phyloP scores from a whole-genome alignment of 1,140 invertebrate genomes.

The Leptinotarsa texana region DNA sequence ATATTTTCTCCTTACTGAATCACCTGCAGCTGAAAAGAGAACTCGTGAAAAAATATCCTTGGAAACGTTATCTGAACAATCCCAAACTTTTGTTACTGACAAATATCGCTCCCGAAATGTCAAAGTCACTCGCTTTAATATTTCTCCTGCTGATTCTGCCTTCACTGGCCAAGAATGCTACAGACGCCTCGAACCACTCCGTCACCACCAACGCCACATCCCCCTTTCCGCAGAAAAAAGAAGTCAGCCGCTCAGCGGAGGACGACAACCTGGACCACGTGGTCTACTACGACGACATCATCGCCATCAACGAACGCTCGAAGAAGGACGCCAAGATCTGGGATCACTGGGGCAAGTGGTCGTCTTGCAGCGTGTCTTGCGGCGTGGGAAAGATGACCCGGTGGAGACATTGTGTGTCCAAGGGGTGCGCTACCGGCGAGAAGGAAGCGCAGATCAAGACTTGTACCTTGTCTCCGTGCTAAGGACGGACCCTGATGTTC shows the following conservation, averaged over 20 bases:
- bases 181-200: not conserved
- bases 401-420: slow-evolving; percentile 58
- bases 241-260: not conserved
- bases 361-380: slow-evolving; percentile 57
- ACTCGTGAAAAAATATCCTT: too few relatives aligned
- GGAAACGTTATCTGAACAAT: too few relatives aligned
- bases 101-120: not conserved
- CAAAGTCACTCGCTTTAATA: not conserved
- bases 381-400: slow-evolving; percentile 57
- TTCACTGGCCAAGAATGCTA: not conserved
- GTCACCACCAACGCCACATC: slow-evolving; percentile 1
- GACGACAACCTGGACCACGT: slow-evolving; percentile 18
- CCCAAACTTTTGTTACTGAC: not conserved
- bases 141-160: not conserved
- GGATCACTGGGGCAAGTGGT: slow-evolving; percentile 55
- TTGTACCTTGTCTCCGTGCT: slow-evolving; percentile 56
- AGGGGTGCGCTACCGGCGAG: slow-evolving; percentile 56
- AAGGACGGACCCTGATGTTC: not conserved
- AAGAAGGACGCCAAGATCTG: slow-evolving; percentile 27
- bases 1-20: not conserved
- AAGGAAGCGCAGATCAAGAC: slow-evolving; percentile 60
- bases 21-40: too few relatives aligned
- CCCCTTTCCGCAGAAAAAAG: not conserved
- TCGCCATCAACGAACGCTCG: not conserved
- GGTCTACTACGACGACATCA: slow-evolving; percentile 15